Evolutionary conservation across 2,888 invertebrate species (phyloP), one percentile per base, ranked within the genome.

Genomic region (Drosophila phalerata): DNA sequence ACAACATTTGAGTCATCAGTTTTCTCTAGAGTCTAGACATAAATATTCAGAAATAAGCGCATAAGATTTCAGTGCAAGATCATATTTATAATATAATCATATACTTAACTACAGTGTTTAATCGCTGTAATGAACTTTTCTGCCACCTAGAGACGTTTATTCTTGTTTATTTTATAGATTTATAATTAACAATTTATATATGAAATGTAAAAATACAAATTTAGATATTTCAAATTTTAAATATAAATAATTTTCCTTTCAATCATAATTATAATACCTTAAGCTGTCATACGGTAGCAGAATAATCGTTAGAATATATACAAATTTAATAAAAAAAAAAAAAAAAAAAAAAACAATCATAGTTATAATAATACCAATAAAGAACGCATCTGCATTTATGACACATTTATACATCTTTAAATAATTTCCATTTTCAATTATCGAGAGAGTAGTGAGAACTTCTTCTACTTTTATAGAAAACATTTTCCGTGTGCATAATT

Each of bases 1-100:
- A 58, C 70, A 73, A 61, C 66, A 69, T 53, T 62, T 85, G 82
- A 85, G 84, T 85, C 84, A 85, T 70, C 78, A 72, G 40, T 61
- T 84, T 81, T 61, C 32, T 47, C 19, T 25, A 53, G 28, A 40
- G 22, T 47, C 19, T 25, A 53, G 28, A 40, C 19, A 43, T 42
- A 55, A 45, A 55, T 28, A 58, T 57, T 49, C 28, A 32, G 22
- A 58, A 51, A 56, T 25, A 15, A 55, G 30, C 32, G 40, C 55
- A 19, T n/a, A 37, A 38, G 55, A 58, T 57, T 64, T 19, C 38
- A 66, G 57, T 42, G 47, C 55, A 51, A 40, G 70, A 63, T 49
- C 57, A 58, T n/a, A 63, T 40, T 48, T 37, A 48, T 60, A 28
- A 28, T 28, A 40, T 60, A 28, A 6, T 8, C 42, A 63, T 43